A percentile compares a stretch with the other conserved stretches of the same genome.
Conservation (phyloP, 2,113 vertebrate genomes). For the Noturus placidus region DNA sequence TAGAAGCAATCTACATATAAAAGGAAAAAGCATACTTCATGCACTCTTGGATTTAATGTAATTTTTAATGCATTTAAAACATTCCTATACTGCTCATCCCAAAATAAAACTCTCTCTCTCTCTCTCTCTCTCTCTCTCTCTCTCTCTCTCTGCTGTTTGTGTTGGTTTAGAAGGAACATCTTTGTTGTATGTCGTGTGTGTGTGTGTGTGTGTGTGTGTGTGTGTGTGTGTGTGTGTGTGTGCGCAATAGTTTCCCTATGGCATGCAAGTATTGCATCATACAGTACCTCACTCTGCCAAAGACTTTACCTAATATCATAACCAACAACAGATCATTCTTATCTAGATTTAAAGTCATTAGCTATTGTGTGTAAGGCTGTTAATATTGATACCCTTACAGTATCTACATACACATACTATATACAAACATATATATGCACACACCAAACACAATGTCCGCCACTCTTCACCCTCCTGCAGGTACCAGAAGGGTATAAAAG, state of each 20-base stretch:
- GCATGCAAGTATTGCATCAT: slow-evolving; percentile 56
- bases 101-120: neutral
- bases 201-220: slow-evolving; percentile 45
- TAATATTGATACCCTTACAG: neutral
- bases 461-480: no score
- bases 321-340: slow-evolving; percentile 37
- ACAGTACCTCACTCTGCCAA: slow-evolving; percentile 18
- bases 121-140: slow-evolving; percentile 28
- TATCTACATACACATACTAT: no score
- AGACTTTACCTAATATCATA: slow-evolving; percentile 39
- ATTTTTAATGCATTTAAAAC: neutral
- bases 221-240: slow-evolving; percentile 42
- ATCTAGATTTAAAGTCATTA: slow-evolving; percentile 30
- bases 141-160: neutral
- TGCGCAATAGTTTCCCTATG: slow-evolving; percentile 53
- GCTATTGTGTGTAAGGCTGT: neutral
- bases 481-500: no score
- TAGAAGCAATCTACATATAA: neutral
- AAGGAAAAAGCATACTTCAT: neutral
- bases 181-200: slow-evolving; percentile 40
- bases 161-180: slow-evolving; percentile 40
- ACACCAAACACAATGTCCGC: no score
- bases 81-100: neutral
- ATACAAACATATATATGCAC: no score
- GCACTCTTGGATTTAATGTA: neutral